Percentiles rank a stretch among this genome's conserved stretches.
These are phyloP conservation scores for Bathynomus jamesi DNA, from an alignment of 1,140 invertebrate genomes.

Conservation along the genomic window DNA sequence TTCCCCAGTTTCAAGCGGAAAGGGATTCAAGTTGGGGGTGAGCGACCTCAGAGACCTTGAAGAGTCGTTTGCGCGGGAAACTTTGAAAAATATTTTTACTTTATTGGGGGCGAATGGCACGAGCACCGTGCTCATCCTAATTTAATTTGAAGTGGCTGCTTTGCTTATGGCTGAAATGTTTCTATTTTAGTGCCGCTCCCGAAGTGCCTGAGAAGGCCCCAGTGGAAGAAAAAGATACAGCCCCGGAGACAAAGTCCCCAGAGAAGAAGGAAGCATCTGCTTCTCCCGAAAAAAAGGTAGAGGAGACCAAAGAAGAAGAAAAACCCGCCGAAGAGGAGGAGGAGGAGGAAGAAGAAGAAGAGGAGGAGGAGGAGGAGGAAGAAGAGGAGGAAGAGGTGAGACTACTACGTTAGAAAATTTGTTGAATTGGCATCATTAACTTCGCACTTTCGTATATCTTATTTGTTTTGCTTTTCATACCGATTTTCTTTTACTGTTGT, in stretches of 20 bases:
- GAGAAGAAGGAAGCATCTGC: background rate
- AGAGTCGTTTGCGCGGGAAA: background rate
- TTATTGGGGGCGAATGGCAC: no score
- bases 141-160: no score
- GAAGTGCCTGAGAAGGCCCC: background rate
- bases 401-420: no score
- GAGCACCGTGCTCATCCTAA: no score
- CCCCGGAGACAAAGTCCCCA: background rate
- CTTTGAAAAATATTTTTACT: no score
- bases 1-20: background rate
- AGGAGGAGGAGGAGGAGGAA: background rate
- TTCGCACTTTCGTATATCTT: no score
- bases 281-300: background rate
- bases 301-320: background rate
- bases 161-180: no score
- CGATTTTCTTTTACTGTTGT: no score
- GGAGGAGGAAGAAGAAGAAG: background rate
- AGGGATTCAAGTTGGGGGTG: background rate
- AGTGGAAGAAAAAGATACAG: background rate
- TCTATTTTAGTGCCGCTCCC: background rate
- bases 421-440: no score
- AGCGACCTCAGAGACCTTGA: background rate
- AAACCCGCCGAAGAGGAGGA: background rate
- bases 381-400: background rate
- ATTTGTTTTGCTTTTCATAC: no score